These are phyloP conservation scores for Orestias chungarensis DNA, from an alignment of 2,797 vertebrate species.

Conservation along the genomic window DNA sequence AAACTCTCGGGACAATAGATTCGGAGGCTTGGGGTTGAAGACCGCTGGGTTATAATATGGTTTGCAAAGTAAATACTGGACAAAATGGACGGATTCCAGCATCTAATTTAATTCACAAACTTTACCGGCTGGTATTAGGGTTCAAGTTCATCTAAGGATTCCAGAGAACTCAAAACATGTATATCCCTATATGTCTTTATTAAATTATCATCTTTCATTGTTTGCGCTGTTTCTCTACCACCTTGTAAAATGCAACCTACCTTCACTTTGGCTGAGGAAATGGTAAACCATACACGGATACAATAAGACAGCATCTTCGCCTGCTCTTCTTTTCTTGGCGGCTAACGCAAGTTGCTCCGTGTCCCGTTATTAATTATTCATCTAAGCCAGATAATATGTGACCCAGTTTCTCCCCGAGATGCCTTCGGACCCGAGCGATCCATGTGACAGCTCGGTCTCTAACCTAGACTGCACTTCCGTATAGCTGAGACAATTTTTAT, in stretches of 20 bases:
- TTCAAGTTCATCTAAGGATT: neutral
- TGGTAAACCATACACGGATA: constrained; percentile 51
- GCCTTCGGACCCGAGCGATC: constrained; percentile 67
- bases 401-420: constrained; percentile 81
- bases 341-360: constrained; percentile 76
- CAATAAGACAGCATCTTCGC: constrained; percentile 62
- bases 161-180: neutral
- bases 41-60: too few relatives aligned
- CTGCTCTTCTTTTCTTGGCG: constrained; percentile 77
- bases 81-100: too few relatives aligned
- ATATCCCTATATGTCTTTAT: too few relatives aligned
- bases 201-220: too few relatives aligned
- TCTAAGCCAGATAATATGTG: constrained; percentile 82
- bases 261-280: constrained; percentile 30
- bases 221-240: constrained; percentile 20
- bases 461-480: constrained; percentile 62
- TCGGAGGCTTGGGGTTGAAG: too few relatives aligned
- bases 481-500: constrained; percentile 52
- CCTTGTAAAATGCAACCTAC: constrained; percentile 28
- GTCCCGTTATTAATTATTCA: constrained; percentile 88
- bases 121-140: too few relatives aligned
- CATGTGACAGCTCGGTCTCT: constrained; percentile 64
- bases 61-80: too few relatives aligned
- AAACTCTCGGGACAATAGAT: too few relatives aligned
- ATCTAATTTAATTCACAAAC: too few relatives aligned